Evolutionary conservation across 2,797 vertebrate genomes (phyloP).

Genomic region (Moxostoma hubbsi): DNA sequence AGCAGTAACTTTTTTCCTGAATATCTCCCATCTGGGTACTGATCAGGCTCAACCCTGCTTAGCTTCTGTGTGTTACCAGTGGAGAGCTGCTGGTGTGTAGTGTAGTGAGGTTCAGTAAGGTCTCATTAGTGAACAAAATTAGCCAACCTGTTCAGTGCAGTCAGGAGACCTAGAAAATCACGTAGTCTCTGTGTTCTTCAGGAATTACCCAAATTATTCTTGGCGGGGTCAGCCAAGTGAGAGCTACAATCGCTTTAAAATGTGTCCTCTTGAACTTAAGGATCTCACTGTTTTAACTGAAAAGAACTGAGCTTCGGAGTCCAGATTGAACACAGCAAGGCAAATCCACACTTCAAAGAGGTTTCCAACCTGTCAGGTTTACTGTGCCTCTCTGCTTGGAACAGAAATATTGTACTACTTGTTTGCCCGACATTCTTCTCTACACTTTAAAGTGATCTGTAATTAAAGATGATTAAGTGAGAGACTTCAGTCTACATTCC

Average conservation of each 20-base stretch:
- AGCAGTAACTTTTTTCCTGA: too few relatives aligned
- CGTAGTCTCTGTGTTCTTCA: constrained; percentile 7
- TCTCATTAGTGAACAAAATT: constrained; percentile 42
- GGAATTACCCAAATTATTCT: constrained; percentile 40
- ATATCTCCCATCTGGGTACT: too few relatives aligned
- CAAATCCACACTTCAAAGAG: constrained; percentile 21
- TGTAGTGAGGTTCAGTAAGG: neutral
- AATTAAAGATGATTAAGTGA: constrained; percentile 60
- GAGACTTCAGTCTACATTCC: constrained; percentile 24
- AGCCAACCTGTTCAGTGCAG: constrained; percentile 2
- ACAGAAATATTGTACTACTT: constrained; percentile 46
- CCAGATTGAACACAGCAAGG: neutral
- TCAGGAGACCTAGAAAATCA: constrained; percentile 23
- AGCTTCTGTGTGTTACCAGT: too few relatives aligned
- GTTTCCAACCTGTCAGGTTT: constrained; percentile 33
- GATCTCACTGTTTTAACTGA: constrained; percentile 46
- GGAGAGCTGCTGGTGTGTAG: too few relatives aligned
- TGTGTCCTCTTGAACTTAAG: constrained; percentile 47
- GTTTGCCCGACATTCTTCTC: constrained; percentile 49
- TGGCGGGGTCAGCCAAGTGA: constrained; percentile 34
- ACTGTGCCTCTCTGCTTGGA: constrained; percentile 18
- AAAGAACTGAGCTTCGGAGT: constrained; percentile 35
- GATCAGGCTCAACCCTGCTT: too few relatives aligned
- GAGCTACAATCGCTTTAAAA: constrained; percentile 36
- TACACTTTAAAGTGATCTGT: constrained; percentile 53